Evolutionary conservation across 2,797 vertebrate species (phyloP).

Genomic region (Falco rusticolus): DNA sequence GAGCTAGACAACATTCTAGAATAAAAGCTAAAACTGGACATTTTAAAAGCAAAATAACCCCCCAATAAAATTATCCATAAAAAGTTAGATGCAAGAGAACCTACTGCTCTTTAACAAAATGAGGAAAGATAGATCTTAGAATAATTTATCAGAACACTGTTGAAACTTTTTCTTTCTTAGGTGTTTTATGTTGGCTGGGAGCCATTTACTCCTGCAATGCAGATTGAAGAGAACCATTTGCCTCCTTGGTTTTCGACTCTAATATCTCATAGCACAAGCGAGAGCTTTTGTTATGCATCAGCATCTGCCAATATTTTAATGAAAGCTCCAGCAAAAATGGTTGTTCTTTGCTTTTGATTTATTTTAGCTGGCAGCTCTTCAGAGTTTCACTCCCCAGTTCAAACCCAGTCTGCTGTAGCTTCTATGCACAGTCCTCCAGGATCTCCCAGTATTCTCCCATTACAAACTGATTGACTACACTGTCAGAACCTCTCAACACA

Average conservation of each 20-base stretch:
- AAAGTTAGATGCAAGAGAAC: not conserved
- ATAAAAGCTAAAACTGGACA: not conserved
- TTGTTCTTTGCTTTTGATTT: slow-evolving; percentile 54
- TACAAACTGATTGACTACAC: slow-evolving; percentile 14
- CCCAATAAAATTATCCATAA: not conserved
- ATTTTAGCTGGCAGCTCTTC: slow-evolving; percentile 43
- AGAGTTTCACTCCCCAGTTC: slow-evolving; percentile 22
- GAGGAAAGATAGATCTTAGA: not conserved
- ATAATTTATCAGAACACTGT: not conserved
- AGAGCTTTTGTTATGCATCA: slow-evolving; percentile 69
- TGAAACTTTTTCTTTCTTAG: slow-evolving; percentile 11
- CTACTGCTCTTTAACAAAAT: not conserved
- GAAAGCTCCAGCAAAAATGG: slow-evolving; percentile 53
- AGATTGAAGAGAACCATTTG: slow-evolving; percentile 56
- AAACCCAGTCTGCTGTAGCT: not conserved
- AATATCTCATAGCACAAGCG: slow-evolving; percentile 55
- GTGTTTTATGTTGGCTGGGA: slow-evolving; percentile 38
- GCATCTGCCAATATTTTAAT: slow-evolving; percentile 69
- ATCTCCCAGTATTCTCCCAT: slow-evolving; percentile 3
- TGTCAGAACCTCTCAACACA: not conserved
- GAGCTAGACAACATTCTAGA: not conserved
- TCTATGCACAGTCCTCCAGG: not conserved
- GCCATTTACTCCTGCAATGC: slow-evolving; percentile 43
- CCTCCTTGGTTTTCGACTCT: slow-evolving; percentile 46
- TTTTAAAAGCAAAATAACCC: not conserved